Conservation (phyloP, 2,797 vertebrate genomes). For the Pristis pectinata region DNA sequence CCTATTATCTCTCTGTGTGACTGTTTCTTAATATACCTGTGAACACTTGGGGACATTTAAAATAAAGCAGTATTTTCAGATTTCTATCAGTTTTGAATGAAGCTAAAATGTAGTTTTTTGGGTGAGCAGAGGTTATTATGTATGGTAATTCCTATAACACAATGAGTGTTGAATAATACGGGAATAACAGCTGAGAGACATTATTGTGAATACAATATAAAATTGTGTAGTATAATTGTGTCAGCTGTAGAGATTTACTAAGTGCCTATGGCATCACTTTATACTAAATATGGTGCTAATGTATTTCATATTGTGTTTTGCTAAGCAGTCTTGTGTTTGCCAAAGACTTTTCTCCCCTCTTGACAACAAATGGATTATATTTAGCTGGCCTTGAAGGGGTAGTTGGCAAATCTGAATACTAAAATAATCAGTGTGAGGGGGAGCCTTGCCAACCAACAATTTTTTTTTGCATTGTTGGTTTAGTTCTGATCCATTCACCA, state of each 20-base stretch:
- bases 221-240: neutral
- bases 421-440: conserved; percentile 2
- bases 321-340: neutral
- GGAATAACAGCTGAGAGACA: neutral
- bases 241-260: neutral
- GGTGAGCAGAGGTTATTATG: too few relatives aligned
- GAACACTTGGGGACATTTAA: neutral
- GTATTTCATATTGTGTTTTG: neutral
- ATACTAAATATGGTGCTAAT: neutral
- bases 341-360: neutral
- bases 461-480: neutral
- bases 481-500: conserved; percentile 20
- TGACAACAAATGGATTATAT: neutral
- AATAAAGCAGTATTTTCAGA: neutral
- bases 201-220: neutral
- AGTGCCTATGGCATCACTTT: neutral
- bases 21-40: neutral
- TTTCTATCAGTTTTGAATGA: neutral
- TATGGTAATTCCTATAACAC: neutral
- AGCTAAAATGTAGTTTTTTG: too few relatives aligned
- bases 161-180: neutral
- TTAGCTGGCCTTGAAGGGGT: conserved; percentile 15
- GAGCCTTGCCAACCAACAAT: neutral
- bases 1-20: neutral
- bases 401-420: neutral